phyloP scores from a whole-genome alignment of 2,888 invertebrate genomes.

The Pterobdella sp. region DNA sequence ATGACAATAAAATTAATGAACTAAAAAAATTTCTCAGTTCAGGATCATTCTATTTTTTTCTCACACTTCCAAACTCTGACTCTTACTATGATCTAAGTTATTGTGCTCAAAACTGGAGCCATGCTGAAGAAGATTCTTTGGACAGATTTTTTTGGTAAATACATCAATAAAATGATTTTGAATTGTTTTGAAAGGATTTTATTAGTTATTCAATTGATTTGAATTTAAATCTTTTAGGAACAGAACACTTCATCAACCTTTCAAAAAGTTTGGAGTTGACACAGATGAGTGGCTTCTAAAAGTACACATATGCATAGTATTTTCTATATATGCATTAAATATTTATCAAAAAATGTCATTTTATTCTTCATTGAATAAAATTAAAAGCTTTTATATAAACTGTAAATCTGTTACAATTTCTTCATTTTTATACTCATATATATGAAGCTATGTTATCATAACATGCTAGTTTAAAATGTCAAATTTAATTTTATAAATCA shows the following conservation, averaged over 20 bases:
- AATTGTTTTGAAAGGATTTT: neutral
- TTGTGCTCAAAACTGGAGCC: constrained; percentile 75
- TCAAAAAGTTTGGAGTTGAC: constrained; percentile 82
- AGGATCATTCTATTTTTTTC: constrained; percentile 96
- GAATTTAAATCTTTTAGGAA: constrained; percentile 72
- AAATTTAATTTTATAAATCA: too few relatives aligned
- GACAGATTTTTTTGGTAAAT: constrained; percentile 88
- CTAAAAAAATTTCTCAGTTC: constrained; percentile 81
- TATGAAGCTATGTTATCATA: too few relatives aligned
- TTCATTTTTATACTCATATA: too few relatives aligned
- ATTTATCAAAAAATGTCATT: too few relatives aligned
- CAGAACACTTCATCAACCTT: constrained; percentile 83
- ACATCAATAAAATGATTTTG: neutral
- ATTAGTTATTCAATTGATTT: too few relatives aligned
- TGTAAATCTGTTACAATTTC: too few relatives aligned
- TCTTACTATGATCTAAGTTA: constrained; percentile 69
- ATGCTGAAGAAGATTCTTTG: constrained; percentile 72
- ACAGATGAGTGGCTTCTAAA: constrained; percentile 80
- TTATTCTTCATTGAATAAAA: too few relatives aligned
- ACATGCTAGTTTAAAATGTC: too few relatives aligned
- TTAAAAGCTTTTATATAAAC: too few relatives aligned
- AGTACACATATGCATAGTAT: neutral
- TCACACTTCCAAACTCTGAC: constrained; percentile 44
- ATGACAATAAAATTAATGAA: constrained; percentile 52
- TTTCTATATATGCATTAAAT: neutral